Conservation (phyloP, 2,797 vertebrate species). For the Pseudocheirus occidentalis region DNA sequence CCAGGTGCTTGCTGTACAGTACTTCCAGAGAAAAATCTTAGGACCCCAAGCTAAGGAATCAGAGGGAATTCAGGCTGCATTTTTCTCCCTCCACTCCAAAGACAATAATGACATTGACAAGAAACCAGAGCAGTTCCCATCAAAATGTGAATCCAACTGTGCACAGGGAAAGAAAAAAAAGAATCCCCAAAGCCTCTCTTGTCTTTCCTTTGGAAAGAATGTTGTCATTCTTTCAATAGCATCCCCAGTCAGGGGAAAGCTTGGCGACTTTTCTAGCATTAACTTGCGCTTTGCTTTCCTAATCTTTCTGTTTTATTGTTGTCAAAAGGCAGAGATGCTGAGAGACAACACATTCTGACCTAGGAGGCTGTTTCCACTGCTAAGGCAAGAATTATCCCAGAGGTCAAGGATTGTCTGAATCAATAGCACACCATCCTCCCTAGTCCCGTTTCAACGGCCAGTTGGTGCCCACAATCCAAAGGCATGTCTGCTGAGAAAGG, state of each 20-base stretch:
- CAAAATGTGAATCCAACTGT: conserved; percentile 38
- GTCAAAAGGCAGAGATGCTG: conserved; percentile 72
- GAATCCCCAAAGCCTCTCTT: conserved; percentile 17
- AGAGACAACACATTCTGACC: conserved; percentile 61
- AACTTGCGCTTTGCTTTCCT: conserved; percentile 70
- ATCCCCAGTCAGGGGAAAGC: conserved; percentile 55
- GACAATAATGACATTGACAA: conserved; percentile 36
- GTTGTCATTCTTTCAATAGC: conserved; percentile 54
- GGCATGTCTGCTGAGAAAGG: conserved; percentile 75
- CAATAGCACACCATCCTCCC: conserved; percentile 75
- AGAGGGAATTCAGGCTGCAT: neutral
- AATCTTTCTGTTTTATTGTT: conserved; percentile 76
- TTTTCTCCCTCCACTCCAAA: conserved; percentile 44
- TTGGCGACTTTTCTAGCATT: conserved; percentile 61
- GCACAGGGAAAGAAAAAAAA: neutral
- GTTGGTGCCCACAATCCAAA: conserved; percentile 79
- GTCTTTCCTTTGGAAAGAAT: conserved; percentile 53
- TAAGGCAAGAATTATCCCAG: conserved; percentile 66
- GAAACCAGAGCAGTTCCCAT: conserved; percentile 18
- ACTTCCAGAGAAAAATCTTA: neutral
- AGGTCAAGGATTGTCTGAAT: conserved; percentile 81
- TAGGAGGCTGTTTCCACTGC: conserved; percentile 73
- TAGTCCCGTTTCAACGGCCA: conserved; percentile 78
- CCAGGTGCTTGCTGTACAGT: neutral
- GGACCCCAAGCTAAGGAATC: neutral